Percentiles rank a stretch among this genome's conserved stretches.
Evolutionary conservation across 2,888 invertebrate genomes (phyloP).

Genomic region (Spatulosminthurus flaviceps): DNA sequence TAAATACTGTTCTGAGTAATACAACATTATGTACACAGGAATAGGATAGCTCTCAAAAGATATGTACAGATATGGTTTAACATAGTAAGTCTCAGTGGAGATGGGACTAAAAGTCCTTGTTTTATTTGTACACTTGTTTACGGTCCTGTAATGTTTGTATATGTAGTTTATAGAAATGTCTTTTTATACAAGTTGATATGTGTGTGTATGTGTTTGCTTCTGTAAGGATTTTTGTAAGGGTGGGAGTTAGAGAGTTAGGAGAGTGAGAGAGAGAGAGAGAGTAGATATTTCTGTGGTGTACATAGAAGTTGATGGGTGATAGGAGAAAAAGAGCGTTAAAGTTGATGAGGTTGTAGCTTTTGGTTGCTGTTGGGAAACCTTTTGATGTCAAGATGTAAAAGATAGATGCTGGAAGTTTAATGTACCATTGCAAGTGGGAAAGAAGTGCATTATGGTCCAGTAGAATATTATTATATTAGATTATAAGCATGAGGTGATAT

Average conservation of each 20-base stretch:
- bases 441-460: constrained; percentile 36
- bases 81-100: constrained; percentile 12
- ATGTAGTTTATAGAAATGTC: background rate
- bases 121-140: constrained; percentile 30
- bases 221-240: no score
- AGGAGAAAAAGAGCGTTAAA: constrained; percentile 39
- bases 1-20: no score
- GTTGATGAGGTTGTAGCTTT: constrained; percentile 45
- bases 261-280: no score
- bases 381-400: constrained; percentile 44
- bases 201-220: background rate
- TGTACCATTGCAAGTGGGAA: constrained; percentile 34
- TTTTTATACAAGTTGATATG: no score
- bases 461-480: constrained; percentile 34
- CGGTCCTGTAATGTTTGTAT: background rate
- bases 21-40: no score
- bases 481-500: constrained; percentile 19
- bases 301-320: constrained; percentile 31
- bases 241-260: no score
- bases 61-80: background rate
- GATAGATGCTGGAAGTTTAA: constrained; percentile 44
- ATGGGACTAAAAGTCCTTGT: constrained; percentile 24
- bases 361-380: constrained; percentile 26
- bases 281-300: no score
- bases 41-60: no score